phyloP scores from a whole-genome alignment of 1,140 invertebrate species.

The Eumaeus atala region DNA sequence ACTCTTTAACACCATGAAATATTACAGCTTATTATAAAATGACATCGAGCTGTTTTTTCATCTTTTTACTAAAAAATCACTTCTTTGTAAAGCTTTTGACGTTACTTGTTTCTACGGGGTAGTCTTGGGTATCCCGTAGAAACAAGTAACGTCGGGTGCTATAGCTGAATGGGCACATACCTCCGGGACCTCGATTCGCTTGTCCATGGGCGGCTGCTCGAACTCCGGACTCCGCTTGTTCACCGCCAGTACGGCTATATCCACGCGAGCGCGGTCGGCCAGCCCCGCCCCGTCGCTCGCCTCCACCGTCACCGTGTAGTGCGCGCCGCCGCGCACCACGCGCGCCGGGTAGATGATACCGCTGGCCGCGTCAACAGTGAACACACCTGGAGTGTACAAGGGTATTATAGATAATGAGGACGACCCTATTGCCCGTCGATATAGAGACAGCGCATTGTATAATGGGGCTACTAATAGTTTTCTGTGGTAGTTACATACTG shows the following conservation, averaged over 20 bases:
- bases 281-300: slow-evolving; percentile 83
- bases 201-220: slow-evolving; percentile 82
- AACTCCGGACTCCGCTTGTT: slow-evolving; percentile 91
- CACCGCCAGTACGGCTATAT: slow-evolving; percentile 85
- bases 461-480: too few species aligned
- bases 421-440: too few species aligned
- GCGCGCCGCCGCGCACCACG: slow-evolving; percentile 77
- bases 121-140: too few species aligned
- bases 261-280: slow-evolving; percentile 82
- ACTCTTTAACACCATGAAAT: too few species aligned
- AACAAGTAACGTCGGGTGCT: too few species aligned
- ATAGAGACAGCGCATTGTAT: too few species aligned
- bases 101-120: too few species aligned
- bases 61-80: too few species aligned
- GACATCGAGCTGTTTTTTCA: too few species aligned
- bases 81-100: too few species aligned
- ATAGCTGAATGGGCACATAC: slow-evolving; percentile 54
- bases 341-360: slow-evolving; percentile 86
- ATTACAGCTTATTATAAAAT: too few species aligned
- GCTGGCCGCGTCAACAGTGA: slow-evolving; percentile 81
- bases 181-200: slow-evolving; percentile 86
- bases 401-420: background rate
- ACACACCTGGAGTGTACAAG: slow-evolving; percentile 77
- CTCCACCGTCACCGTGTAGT: slow-evolving; percentile 81
- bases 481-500: too few species aligned